Evolutionary conservation across 2,113 vertebrate species (phyloP), one percentile per base, ranked within the genome.

Genomic region (Thymallus thymallus): DNA sequence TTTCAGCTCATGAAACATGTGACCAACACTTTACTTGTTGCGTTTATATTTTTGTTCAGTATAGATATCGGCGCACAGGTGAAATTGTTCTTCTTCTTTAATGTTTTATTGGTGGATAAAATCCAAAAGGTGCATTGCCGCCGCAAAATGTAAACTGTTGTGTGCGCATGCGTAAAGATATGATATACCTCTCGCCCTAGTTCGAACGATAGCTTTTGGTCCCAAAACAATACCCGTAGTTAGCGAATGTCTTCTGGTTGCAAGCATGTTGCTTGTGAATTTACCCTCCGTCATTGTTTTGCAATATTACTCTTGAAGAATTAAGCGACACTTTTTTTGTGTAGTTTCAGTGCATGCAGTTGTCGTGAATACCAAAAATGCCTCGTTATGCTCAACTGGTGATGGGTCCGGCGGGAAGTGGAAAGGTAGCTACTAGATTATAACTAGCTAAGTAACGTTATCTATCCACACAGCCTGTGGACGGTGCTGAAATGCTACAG

Each of bases 351-450:
- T n/a, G 4, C 20, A 18, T 61, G 20, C 6, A 7, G 20, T 61
- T 61, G n/a, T 29, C 9, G 30, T 14, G 23, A 26, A 26, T 76
- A 73, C 81, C 60, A 67, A 77, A 30, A 76, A 99, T 99, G 97
- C 96, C 97, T 69, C 96, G 97, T 0, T 98, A 91, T 18, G 97
- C 97, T 4, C 97, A 99, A 87, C 83, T 98, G 0, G 96, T 99
- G 60, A 99, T 99, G 93, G 97, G 97, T 16, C 97, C 97, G 0
- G 97, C 97, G 0, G 97, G 97, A 30, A 98, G 97, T 82, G 96
- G 97, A n/a, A 98, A 98, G 95, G 97, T 98, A 85, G 6, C 6
- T 23, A 60, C 5, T 9, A n/a, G 82, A 85, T 13, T 3, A 18
- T 20, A 3, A 6, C 48, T 14, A 12, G 13, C 14, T 48, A 62